Evolutionary conservation across 1,140 invertebrate genomes (phyloP), one percentile per base, ranked within the genome.

Genomic region (Macrosteles quadrilineatus): DNA sequence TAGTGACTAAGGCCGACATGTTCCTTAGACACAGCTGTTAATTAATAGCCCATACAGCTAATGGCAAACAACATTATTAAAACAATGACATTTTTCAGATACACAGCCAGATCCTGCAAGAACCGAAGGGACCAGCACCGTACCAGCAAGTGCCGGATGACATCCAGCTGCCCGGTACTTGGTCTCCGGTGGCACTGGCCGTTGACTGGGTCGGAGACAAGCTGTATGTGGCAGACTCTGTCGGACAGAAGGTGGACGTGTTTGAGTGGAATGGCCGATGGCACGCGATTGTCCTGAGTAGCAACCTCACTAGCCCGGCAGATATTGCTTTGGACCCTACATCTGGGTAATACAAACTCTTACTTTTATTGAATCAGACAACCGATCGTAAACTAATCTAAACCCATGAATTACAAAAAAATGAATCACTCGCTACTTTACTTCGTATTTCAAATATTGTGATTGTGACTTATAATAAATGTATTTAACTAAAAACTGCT

Each of bases 161-260:
- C 25, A 91, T 94, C 63, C 86, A 87, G 0, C 80, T 92, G 14
- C 88, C 90, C 0, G 93, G 91, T 6, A 91, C 90, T 0, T 97
- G 92, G 93, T 87, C 91, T 11, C 97, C 96, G 0, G 90, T 92
- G 1, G 90, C 93, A 1, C 79, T 99, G 12, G 96, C 97, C 0
- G 89, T 98, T n/a, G 97, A 99, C 82, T 99, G 97, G 95, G 89
- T 99, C 19, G 93, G 93, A 0, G 90, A 97, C 74, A 98, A 98
- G 79, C 83, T 99, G 2, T 99, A 99, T 80, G 92, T 98, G 11
- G 94, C 94, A 0, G 97, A 99, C 79, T 87, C 90, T 21, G 84
- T 96, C 12, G 95, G 95, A 0, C 94, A 96, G 77, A 95, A 93
- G 80, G 91, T 99, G 62, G 96, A 98, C 78, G 90, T 99, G 0